phyloP scores from a whole-genome alignment of 2,888 invertebrate species.

The Ctenicera cuprea region DNA sequence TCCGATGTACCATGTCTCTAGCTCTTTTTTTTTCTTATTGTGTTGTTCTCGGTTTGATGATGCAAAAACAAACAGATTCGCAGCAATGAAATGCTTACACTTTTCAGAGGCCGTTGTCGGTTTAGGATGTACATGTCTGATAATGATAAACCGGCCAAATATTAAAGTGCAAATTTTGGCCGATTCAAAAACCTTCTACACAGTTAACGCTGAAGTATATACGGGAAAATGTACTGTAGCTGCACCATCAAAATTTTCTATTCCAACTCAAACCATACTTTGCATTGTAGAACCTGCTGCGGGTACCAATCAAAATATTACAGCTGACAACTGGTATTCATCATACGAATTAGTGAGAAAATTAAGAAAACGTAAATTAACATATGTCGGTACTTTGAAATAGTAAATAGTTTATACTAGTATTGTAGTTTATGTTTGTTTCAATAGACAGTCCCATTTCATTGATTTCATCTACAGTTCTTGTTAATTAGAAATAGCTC shows the following conservation, averaged over 20 bases:
- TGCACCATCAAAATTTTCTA: not conserved
- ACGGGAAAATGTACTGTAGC: not conserved
- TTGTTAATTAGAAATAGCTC: not conserved
- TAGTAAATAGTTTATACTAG: too few relatives aligned
- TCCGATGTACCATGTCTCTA: not conserved
- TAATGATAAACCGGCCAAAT: not conserved
- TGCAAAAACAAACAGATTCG: not conserved
- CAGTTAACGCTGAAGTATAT: constrained; percentile 17
- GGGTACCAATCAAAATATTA: constrained; percentile 4
- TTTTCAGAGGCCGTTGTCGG: constrained; percentile 32
- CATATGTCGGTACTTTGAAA: too few relatives aligned
- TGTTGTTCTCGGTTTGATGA: not conserved
- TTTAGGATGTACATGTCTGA: constrained; percentile 30
- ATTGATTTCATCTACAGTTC: not conserved
- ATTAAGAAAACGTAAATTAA: too few relatives aligned
- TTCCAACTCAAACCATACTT: constrained; percentile 8
- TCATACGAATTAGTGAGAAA: not conserved
- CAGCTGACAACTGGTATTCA: not conserved
- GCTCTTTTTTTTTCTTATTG: not conserved
- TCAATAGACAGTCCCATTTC: not conserved
- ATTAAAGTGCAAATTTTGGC: constrained; percentile 19
- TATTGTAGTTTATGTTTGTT: too few relatives aligned
- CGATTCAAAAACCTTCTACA: constrained; percentile 4
- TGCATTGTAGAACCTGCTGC: not conserved
- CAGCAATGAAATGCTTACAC: constrained; percentile 33